phyloP scores from a whole-genome alignment of 2,113 vertebrate species.

The Stictonetta naevosa region DNA sequence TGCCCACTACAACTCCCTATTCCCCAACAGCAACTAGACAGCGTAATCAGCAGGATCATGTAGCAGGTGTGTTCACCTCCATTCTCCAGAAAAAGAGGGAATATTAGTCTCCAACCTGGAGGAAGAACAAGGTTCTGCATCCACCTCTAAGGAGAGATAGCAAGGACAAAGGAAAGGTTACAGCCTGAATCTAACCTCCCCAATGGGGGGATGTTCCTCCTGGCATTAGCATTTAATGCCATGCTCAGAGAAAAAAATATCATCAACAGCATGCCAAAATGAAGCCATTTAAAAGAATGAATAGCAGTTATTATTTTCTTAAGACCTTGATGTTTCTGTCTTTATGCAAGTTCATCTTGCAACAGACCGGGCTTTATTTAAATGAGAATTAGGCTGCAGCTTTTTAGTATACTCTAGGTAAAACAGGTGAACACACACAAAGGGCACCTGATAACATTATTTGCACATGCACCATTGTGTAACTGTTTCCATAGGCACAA shows the following conservation, averaged over 20 bases:
- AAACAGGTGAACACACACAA: neutral
- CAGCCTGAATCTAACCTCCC: neutral
- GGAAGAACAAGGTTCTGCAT: neutral
- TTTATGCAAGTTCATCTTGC: neutral
- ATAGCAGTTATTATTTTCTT: neutral
- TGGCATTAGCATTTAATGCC: neutral
- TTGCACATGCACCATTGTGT: slow-evolving; percentile 9
- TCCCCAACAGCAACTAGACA: neutral
- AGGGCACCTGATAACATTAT: neutral
- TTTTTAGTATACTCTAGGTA: slow-evolving; percentile 35
- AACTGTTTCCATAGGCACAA: slow-evolving; percentile 41
- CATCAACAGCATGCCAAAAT: neutral
- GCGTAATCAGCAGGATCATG: neutral
- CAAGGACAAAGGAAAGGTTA: neutral
- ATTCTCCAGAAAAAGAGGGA: neutral
- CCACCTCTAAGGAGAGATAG: neutral
- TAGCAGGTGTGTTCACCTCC: neutral
- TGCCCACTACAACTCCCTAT: neutral
- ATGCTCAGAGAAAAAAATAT: neutral
- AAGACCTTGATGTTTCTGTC: neutral
- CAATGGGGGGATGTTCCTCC: neutral
- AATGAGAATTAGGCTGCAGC: neutral
- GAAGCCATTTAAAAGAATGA: neutral
- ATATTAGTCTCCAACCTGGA: accelerated
- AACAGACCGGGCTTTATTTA: neutral